Evolutionary conservation across 2,797 vertebrate species (phyloP).

Genomic region (Lagodon rhomboides): DNA sequence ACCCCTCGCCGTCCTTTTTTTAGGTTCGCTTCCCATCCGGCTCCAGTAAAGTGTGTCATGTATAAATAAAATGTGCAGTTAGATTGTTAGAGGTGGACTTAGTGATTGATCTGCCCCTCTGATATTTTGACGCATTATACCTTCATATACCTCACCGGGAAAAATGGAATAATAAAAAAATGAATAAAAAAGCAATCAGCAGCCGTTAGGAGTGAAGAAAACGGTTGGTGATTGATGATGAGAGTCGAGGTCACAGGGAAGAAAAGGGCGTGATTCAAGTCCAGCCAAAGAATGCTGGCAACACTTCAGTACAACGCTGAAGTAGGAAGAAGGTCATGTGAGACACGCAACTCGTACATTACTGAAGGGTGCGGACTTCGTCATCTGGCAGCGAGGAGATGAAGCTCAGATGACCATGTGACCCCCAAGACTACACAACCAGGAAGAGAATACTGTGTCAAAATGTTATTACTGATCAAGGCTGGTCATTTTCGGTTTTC

Average conservation of each 20-base stretch:
- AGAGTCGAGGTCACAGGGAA: neutral
- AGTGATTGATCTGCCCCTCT: slow-evolving; percentile 7
- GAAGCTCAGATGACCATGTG: neutral
- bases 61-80: slow-evolving; percentile 40
- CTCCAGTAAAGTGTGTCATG: slow-evolving; percentile 47
- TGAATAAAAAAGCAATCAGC: neutral
- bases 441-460: neutral
- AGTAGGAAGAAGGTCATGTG: neutral
- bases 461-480: neutral
- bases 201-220: neutral
- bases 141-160: neutral
- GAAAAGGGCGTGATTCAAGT: neutral
- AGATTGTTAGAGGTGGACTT: slow-evolving; percentile 10
- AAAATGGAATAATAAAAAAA: neutral
- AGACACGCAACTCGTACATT: neutral
- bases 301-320: neutral
- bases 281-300: slow-evolving; percentile 7
- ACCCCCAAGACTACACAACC: neutral
- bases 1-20: slow-evolving; percentile 38
- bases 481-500: too few relatives aligned
- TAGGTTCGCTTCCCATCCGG: slow-evolving; percentile 16
- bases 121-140: slow-evolving; percentile 7
- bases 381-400: neutral
- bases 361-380: neutral
- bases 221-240: neutral